phyloP scores from a whole-genome alignment of 1,140 invertebrate species.

The Lerema accius region DNA sequence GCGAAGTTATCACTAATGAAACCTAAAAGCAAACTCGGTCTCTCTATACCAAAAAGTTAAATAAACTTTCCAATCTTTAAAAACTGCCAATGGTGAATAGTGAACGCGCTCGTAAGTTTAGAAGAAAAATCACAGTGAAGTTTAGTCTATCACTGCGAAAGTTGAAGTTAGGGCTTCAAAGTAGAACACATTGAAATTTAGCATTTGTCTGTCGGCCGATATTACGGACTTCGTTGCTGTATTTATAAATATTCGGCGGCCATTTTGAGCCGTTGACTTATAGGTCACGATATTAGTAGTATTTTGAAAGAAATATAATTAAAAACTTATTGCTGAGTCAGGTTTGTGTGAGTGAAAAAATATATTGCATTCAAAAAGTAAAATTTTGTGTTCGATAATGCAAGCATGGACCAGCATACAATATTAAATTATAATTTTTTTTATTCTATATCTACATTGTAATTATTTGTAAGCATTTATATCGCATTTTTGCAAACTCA shows the following conservation, averaged over 20 bases:
- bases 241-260: constrained; percentile 78
- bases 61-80: too few relatives aligned
- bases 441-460: too few relatives aligned
- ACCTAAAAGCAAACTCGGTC: too few relatives aligned
- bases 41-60: neutral
- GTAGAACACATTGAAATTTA: constrained; percentile 80
- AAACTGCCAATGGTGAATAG: neutral
- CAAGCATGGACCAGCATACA: too few relatives aligned
- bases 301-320: constrained; percentile 50
- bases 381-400: too few relatives aligned
- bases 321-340: too few relatives aligned
- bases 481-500: too few relatives aligned
- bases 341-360: too few relatives aligned
- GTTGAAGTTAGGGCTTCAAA: constrained; percentile 66
- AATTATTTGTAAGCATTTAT: too few relatives aligned
- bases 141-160: constrained; percentile 62
- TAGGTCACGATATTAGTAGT: constrained; percentile 72
- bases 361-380: too few relatives aligned
- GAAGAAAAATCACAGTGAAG: constrained; percentile 44
- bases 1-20: too few relatives aligned
- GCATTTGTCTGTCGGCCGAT: constrained; percentile 76
- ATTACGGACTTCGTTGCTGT: constrained; percentile 74
- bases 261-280: constrained; percentile 68
- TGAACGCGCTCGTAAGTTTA: constrained; percentile 3
- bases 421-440: too few relatives aligned